phyloP scores from a whole-genome alignment of 2,797 vertebrate genomes.

The Melanotaenia boesemani region DNA sequence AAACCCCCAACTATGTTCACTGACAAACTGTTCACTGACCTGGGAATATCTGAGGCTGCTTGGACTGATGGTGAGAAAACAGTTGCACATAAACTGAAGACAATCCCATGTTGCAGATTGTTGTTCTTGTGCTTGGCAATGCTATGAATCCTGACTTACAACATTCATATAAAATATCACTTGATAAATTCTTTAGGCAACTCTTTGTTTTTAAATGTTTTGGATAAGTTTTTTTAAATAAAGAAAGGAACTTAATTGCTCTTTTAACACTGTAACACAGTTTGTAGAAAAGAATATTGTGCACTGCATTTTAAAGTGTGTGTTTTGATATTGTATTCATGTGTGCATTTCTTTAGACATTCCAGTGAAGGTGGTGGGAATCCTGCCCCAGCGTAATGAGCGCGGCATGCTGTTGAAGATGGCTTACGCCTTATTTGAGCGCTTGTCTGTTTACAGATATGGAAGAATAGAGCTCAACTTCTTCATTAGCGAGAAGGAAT shows the following conservation, averaged over 20 bases:
- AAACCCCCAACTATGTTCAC: conserved; percentile 84
- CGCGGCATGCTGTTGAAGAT: conserved; percentile 87
- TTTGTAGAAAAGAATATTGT: background rate
- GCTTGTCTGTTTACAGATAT: conserved; percentile 87
- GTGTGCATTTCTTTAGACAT: conserved; percentile 78
- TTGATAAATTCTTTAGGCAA: background rate
- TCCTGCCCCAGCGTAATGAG: conserved; percentile 83
- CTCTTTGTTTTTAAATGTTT: conserved; percentile 1
- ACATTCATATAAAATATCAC: background rate
- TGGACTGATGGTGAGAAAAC: conserved; percentile 89
- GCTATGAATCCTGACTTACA: conserved; percentile 1
- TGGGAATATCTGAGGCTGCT: conserved; percentile 85
- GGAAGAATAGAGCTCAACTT: conserved; percentile 93
- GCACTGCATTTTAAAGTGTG: conserved; percentile 3
- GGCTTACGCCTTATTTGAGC: conserved; percentile 87
- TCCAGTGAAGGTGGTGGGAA: conserved; percentile 90
- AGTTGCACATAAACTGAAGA: background rate
- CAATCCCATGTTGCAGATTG: background rate
- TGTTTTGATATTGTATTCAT: conserved; percentile 19
- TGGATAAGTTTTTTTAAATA: background rate
- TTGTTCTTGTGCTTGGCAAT: background rate
- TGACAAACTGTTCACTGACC: conserved; percentile 86
- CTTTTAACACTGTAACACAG: background rate
- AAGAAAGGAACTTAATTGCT: background rate
- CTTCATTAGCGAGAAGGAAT: conserved; percentile 91